Conservation (phyloP, 2,113 vertebrate species). For the Xyrauchen texanus region DNA sequence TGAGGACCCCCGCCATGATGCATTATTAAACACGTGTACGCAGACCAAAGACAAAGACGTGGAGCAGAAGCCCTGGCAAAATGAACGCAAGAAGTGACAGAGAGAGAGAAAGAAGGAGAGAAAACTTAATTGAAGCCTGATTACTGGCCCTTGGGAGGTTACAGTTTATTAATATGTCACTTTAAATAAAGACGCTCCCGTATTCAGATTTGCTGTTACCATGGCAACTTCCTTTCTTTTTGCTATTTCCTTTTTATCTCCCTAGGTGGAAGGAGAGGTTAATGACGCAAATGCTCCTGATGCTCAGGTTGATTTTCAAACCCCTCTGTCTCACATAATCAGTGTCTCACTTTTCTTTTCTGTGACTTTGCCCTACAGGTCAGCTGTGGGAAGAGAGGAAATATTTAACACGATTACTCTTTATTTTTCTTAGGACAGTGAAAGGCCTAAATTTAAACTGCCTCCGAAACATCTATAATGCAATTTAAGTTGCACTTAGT, state of each 20-base stretch:
- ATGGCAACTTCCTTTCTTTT: conserved; percentile 67
- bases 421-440: conserved; percentile 6
- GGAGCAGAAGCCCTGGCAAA: conserved; percentile 11
- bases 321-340: conserved; percentile 29
- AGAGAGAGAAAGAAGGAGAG: conserved; percentile 39
- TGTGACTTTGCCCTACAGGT: conserved; percentile 31
- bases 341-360: conserved; percentile 18
- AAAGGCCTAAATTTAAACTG: conserved; percentile 9
- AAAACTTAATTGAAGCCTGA: conserved; percentile 69
- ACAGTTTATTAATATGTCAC: conserved; percentile 77
- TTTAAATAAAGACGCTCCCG: conserved; percentile 67
- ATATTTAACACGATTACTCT: conserved; percentile 44
- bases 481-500: too few relatives aligned
- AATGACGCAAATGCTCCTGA: conserved; percentile 50
- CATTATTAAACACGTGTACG: conserved; percentile 56
- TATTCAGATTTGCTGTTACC: conserved; percentile 68
- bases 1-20: conserved; percentile 33
- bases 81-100: conserved; percentile 12
- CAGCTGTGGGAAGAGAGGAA: conserved; percentile 38
- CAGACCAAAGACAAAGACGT: conserved; percentile 22
- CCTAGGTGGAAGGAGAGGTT: conserved; percentile 65
- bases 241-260: conserved; percentile 23
- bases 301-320: conserved; percentile 38
- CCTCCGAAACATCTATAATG: conserved; percentile 1
- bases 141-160: conserved; percentile 64